These are phyloP conservation scores for Anguilla obscura DNA, from an alignment of 2,797 vertebrate genomes.

Conservation along the genomic window DNA sequence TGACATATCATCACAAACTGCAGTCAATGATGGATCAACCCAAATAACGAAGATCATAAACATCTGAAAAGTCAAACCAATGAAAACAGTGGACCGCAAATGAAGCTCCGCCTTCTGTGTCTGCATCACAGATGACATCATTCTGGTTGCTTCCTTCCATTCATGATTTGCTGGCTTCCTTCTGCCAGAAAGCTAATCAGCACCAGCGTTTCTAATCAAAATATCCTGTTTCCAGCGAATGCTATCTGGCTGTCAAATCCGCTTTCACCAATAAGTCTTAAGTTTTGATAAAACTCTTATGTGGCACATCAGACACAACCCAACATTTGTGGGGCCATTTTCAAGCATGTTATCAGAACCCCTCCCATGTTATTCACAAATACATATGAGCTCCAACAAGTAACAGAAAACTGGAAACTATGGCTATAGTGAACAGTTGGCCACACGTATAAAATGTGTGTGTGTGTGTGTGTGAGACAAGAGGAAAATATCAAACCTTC, in stretches of 20 bases:
- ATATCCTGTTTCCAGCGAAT: neutral
- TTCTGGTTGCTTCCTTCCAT: conserved; percentile 36
- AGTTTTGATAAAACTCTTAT: neutral
- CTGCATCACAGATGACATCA: neutral
- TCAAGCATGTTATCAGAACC: neutral
- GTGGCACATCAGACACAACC: neutral
- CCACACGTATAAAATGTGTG: too few relatives aligned
- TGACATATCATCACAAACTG: neutral
- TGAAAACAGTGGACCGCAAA: too few relatives aligned
- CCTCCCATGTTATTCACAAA: neutral
- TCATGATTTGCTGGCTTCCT: conserved; percentile 25
- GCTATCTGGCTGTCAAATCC: neutral
- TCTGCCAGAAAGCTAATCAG: neutral
- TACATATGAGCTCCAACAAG: neutral
- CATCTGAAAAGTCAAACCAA: neutral
- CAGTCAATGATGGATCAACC: neutral
- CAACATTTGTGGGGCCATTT: neutral
- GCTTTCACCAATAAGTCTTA: neutral
- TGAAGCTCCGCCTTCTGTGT: neutral
- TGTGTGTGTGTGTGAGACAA: too few relatives aligned
- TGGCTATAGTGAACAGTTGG: neutral
- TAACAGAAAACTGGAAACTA: too few relatives aligned
- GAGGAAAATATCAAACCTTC: neutral
- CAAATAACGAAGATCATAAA: neutral
- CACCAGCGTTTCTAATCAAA: neutral